A percentile compares a stretch with the other conserved stretches of the same genome.
These are phyloP conservation scores for Onychomys leucogaster DNA, from an alignment of 2,797 vertebrate genomes.

Conservation along the genomic window DNA sequence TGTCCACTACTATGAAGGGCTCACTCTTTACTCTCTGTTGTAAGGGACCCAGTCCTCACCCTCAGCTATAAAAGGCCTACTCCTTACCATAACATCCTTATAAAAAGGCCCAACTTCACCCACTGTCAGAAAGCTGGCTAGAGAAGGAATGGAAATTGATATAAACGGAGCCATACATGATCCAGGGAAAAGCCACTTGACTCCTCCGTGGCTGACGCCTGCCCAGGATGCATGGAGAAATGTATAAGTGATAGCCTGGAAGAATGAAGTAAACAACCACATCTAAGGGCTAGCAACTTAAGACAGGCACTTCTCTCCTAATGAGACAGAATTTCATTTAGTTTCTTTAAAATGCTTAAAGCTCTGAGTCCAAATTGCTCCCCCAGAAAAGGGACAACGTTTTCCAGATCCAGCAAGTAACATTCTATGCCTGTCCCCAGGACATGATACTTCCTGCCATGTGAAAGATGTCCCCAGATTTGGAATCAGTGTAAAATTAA, in stretches of 20 bases:
- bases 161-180: constrained; percentile 29
- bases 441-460: constrained; percentile 52
- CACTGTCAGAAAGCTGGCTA: not conserved
- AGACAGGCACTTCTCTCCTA: constrained; percentile 26
- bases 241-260: constrained; percentile 31
- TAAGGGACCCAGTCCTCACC: not conserved
- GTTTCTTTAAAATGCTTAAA: constrained; percentile 40
- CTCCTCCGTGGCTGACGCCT: not conserved
- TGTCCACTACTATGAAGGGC: not conserved
- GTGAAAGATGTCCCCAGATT: constrained; percentile 39
- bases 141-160: not conserved
- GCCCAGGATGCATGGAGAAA: constrained; percentile 23
- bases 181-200: constrained; percentile 27
- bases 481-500: constrained; percentile 23
- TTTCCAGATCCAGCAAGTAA: constrained; percentile 55
- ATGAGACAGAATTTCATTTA: constrained; percentile 54
- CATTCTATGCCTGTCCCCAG: not conserved
- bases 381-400: constrained; percentile 40
- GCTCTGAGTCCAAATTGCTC: constrained; percentile 60
- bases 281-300: constrained; percentile 46
- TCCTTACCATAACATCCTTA: not conserved
- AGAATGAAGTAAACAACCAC: constrained; percentile 44
- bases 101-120: not conserved
- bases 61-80: not conserved
- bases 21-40: no score